Evolutionary conservation across 2,797 vertebrate genomes (phyloP).

Genomic region (Paguma larvata): DNA sequence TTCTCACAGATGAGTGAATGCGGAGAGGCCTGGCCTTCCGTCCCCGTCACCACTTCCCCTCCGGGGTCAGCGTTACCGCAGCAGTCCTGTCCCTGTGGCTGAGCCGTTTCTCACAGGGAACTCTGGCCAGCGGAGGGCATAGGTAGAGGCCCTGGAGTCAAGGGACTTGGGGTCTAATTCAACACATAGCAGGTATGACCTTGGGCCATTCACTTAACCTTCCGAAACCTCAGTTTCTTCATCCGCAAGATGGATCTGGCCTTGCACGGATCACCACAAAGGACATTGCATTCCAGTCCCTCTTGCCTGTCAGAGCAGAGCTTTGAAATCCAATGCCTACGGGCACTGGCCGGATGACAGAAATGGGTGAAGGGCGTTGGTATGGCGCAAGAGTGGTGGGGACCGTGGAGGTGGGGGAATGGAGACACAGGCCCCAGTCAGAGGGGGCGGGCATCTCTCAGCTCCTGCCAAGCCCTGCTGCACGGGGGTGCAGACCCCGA

Average conservation of each 20-base stretch:
- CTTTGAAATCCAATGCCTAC: background rate
- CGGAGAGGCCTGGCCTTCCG: constrained; percentile 68
- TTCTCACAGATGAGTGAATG: constrained; percentile 63
- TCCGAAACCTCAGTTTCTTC: background rate
- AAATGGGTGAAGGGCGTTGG: background rate
- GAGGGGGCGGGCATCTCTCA: background rate
- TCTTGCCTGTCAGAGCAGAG: background rate
- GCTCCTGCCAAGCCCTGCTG: background rate
- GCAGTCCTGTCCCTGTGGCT: background rate
- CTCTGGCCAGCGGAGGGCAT: background rate
- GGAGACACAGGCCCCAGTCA: background rate
- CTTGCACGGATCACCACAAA: background rate
- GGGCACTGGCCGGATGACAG: background rate
- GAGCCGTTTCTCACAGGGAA: background rate
- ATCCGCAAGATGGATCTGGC: background rate
- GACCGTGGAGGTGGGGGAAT: too few species aligned
- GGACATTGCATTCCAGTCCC: background rate
- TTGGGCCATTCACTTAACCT: background rate
- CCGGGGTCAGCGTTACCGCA: constrained; percentile 21
- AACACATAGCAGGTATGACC: background rate
- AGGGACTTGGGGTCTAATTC: background rate
- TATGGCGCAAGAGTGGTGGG: background rate
- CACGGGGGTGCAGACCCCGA: background rate
- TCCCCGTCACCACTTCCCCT: constrained; percentile 80
- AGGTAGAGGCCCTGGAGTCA: background rate